These are phyloP conservation scores for Zoroaster sp. DNA, from an alignment of 53 echinoderm and acorn worm genomes.

Conservation along the genomic window DNA sequence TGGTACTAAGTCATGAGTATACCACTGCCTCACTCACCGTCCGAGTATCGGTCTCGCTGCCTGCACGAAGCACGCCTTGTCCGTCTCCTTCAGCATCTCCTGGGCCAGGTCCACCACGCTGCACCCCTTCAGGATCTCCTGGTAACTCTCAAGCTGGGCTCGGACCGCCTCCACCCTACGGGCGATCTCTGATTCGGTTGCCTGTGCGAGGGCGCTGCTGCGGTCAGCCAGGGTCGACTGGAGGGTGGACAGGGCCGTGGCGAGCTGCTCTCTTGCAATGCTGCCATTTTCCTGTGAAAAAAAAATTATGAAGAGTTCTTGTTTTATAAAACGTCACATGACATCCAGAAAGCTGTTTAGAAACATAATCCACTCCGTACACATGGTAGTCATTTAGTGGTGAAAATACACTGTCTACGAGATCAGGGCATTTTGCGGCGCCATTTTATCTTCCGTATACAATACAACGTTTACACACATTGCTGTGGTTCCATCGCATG, in stretches of 20 bases:
- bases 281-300: conserved; percentile 58
- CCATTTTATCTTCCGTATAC: too few species aligned
- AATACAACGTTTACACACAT: too few species aligned
- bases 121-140: conserved; percentile 40
- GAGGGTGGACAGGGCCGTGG: conserved; percentile 57
- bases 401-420: too few species aligned
- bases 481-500: too few species aligned
- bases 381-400: too few species aligned
- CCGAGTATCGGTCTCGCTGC: conserved; percentile 55
- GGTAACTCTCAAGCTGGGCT: conserved; percentile 51
- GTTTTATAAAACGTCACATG: too few species aligned
- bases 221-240: conserved; percentile 57
- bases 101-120: conserved; percentile 72
- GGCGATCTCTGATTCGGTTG: conserved; percentile 66
- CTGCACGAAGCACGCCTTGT: conserved; percentile 74
- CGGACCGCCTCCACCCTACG: conserved; percentile 50
- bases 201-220: conserved; percentile 25
- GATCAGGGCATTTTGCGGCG: too few species aligned
- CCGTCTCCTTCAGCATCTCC: conserved; percentile 72
- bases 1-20: background rate
- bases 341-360: too few species aligned
- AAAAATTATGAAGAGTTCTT: too few species aligned
- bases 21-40: background rate
- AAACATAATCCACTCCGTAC: too few species aligned
- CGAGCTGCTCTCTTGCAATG: conserved; percentile 60